These are phyloP conservation scores for Acanthurus lineatus DNA, from an alignment of 2,797 vertebrate species.

Conservation along the genomic window DNA sequence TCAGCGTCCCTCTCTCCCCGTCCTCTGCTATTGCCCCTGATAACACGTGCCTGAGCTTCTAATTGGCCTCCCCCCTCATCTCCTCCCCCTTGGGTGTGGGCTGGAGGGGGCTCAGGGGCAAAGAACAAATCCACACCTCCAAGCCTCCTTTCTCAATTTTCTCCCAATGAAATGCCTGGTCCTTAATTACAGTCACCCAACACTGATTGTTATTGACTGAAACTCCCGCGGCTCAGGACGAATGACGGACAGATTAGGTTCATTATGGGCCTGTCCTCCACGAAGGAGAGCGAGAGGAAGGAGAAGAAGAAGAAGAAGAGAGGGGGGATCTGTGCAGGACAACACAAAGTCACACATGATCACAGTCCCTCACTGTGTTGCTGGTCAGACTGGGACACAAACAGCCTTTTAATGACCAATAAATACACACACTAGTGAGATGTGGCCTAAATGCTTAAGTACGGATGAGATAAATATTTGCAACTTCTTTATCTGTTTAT, in stretches of 20 bases:
- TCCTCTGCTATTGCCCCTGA: conserved; percentile 70
- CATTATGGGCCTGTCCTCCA: conserved; percentile 80
- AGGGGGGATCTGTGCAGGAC: conserved; percentile 9
- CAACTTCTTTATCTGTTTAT: not conserved
- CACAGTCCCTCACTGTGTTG: conserved; percentile 33
- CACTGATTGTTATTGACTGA: conserved; percentile 87
- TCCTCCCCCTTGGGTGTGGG: conserved; percentile 56
- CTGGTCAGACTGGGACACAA: not conserved
- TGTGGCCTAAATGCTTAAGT: not conserved
- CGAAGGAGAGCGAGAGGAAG: conserved; percentile 61
- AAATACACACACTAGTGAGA: not conserved
- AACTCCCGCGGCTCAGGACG: conserved; percentile 76
- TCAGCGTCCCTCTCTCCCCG: conserved; percentile 55
- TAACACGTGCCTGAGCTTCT: conserved; percentile 78
- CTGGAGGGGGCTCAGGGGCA: conserved; percentile 62
- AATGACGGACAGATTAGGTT: conserved; percentile 84
- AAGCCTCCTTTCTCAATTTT: conserved; percentile 71
- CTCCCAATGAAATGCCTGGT: conserved; percentile 80
- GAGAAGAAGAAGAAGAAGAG: not conserved
- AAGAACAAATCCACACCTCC: conserved; percentile 69
- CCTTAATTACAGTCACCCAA: conserved; percentile 86
- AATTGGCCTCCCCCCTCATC: conserved; percentile 66
- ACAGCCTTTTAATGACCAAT: conserved; percentile 7
- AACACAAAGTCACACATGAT: conserved; percentile 64
- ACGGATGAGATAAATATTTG: not conserved